A percentile compares a stretch with the other conserved stretches of the same genome.
These are phyloP conservation scores for Tortrix viridana DNA, from an alignment of 2,888 invertebrate species.

Conservation along the genomic window DNA sequence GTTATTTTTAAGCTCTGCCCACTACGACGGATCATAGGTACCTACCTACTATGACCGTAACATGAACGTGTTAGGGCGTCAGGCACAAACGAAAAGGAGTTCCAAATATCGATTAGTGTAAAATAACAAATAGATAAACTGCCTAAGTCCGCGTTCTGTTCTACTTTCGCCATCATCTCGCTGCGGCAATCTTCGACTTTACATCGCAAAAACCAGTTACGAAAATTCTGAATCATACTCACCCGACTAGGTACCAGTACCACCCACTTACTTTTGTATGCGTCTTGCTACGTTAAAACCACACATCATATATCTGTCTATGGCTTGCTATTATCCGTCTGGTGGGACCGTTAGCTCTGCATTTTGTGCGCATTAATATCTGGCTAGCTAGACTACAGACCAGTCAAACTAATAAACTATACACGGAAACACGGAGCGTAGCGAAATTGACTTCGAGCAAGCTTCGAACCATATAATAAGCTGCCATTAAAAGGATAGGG, in stretches of 20 bases:
- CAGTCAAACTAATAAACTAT: neutral
- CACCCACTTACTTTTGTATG: slow-evolving; percentile 27
- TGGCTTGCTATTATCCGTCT: slow-evolving; percentile 25
- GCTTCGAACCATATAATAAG: neutral
- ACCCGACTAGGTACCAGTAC: slow-evolving; percentile 46
- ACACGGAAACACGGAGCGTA: neutral
- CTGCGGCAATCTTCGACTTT: slow-evolving; percentile 52
- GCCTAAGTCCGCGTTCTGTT: slow-evolving; percentile 42
- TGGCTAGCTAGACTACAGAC: neutral
- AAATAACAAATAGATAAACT: slow-evolving; percentile 6
- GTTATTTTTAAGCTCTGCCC: no score
- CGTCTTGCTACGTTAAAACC: slow-evolving; percentile 23
- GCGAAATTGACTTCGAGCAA: neutral
- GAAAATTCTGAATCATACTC: slow-evolving; percentile 64
- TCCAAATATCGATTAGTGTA: no score
- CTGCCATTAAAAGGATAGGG: neutral
- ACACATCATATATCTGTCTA: slow-evolving; percentile 30
- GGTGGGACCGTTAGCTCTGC: slow-evolving; percentile 22
- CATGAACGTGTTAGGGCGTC: no score
- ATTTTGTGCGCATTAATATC: slow-evolving; percentile 8
- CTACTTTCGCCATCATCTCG: slow-evolving; percentile 56
- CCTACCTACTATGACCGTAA: no score
- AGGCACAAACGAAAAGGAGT: no score
- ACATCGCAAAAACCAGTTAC: slow-evolving; percentile 65
- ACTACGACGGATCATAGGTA: no score